Evolutionary conservation across 2,113 vertebrate species (phyloP).

Genomic region (Cebus imitator): DNA sequence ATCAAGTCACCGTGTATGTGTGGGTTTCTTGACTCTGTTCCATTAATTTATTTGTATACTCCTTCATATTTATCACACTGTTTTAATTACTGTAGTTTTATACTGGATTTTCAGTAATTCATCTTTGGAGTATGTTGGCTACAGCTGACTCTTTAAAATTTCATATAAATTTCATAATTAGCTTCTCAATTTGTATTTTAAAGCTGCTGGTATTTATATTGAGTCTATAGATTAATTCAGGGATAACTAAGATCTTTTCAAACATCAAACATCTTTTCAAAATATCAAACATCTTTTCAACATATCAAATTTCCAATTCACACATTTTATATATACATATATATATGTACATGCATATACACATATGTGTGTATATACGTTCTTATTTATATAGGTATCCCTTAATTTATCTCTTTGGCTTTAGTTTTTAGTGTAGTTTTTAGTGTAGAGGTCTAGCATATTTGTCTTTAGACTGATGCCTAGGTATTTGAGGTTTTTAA

Average conservation of each 20-base stretch:
- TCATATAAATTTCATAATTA: not conserved
- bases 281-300: not conserved
- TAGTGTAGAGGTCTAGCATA: not conserved
- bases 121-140: not conserved
- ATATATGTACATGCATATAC: not conserved
- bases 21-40: not conserved
- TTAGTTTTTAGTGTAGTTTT: not conserved
- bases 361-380: not conserved
- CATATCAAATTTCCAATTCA: not conserved
- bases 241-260: not conserved
- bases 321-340: not conserved
- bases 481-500: not conserved
- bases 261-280: not conserved
- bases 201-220: not conserved
- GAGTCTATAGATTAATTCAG: not conserved
- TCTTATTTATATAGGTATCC: not conserved
- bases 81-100: not conserved
- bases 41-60: not conserved
- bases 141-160: not conserved
- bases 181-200: not conserved
- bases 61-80: not conserved
- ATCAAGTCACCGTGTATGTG: not conserved
- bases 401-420: not conserved
- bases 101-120: not conserved
- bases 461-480: not conserved